Conservation (phyloP, 2,797 vertebrate genomes). For the Naso thynnoides region DNA sequence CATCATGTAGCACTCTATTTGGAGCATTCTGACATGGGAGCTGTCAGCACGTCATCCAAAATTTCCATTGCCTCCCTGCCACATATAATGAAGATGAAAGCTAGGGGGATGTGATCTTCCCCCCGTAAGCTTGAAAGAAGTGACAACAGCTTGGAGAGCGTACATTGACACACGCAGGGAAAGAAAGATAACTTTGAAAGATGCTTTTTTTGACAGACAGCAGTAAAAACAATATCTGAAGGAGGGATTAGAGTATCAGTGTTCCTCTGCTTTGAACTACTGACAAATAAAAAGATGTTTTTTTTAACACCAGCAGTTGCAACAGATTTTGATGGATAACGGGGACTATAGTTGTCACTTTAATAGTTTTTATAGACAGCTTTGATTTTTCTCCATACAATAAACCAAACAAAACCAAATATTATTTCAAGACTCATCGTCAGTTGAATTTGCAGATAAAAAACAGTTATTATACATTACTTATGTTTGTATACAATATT, state of each 20-base stretch:
- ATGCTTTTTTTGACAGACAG: conserved; percentile 45
- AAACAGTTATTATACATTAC: not conserved
- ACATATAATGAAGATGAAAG: conserved; percentile 64
- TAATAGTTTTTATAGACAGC: conserved; percentile 33
- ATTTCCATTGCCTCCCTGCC: conserved; percentile 57
- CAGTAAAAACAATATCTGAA: conserved; percentile 63
- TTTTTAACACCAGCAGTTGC: conserved; percentile 46
- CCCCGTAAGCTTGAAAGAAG: conserved; percentile 54
- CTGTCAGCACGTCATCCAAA: conserved; percentile 56
- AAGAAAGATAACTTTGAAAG: conserved; percentile 49
- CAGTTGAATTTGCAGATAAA: not conserved
- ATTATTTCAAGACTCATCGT: conserved; percentile 4
- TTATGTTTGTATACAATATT: not conserved
- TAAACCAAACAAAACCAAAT: conserved; percentile 1
- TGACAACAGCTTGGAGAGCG: conserved; percentile 54
- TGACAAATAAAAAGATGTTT: conserved; percentile 54
- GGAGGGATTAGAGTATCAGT: conserved; percentile 60
- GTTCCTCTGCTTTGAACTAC: conserved; percentile 52
- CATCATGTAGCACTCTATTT: conserved; percentile 54
- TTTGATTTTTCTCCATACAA: conserved; percentile 19
- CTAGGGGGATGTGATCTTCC: conserved; percentile 57
- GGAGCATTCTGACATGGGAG: conserved; percentile 45
- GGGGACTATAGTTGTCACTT: conserved; percentile 29
- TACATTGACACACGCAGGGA: conserved; percentile 39
- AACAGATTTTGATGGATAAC: conserved; percentile 52